These are phyloP conservation scores for Cataglyphis cursor DNA, from an alignment of 2,888 invertebrate species.

Conservation along the genomic window DNA sequence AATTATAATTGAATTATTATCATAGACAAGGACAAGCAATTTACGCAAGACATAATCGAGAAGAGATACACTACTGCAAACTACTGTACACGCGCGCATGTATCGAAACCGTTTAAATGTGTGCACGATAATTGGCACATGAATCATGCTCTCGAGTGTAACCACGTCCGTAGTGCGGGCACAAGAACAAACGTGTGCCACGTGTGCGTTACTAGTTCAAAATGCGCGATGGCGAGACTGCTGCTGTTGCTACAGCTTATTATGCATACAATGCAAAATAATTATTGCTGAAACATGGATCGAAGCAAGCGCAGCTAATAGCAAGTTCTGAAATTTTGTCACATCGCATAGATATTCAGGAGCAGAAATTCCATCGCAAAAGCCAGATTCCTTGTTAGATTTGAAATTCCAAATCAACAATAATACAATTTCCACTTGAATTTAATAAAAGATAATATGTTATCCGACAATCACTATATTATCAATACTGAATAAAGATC, in stretches of 20 bases:
- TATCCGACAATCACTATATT: conserved; percentile 11
- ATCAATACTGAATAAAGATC: neutral
- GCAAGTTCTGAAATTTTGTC: conserved; percentile 49
- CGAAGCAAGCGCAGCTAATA: conserved; percentile 65
- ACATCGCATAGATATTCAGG: neutral
- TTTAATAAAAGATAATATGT: conserved; percentile 1
- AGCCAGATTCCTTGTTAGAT: neutral
- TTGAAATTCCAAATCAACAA: conserved; percentile 17
- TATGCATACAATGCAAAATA: conserved; percentile 81
- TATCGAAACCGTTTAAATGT: conserved; percentile 72
- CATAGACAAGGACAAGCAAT: neutral
- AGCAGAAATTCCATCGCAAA: neutral
- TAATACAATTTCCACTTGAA: neutral
- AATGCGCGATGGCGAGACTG: conserved; percentile 21
- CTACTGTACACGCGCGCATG: conserved; percentile 15
- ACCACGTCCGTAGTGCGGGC: conserved; percentile 68
- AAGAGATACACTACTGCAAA: conserved; percentile 33
- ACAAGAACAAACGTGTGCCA: conserved; percentile 52
- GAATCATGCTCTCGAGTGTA: conserved; percentile 82
- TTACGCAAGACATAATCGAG: conserved; percentile 30
- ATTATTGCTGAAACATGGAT: conserved; percentile 76
- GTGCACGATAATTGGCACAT: conserved; percentile 83
- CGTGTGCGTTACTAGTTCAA: conserved; percentile 32
- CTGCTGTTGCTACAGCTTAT: conserved; percentile 67
- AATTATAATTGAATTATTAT: conserved; percentile 13